Evolutionary conservation across 2,888 invertebrate species (phyloP), one percentile per base, ranked within the genome.

Genomic region (Drosophila prolongata): DNA sequence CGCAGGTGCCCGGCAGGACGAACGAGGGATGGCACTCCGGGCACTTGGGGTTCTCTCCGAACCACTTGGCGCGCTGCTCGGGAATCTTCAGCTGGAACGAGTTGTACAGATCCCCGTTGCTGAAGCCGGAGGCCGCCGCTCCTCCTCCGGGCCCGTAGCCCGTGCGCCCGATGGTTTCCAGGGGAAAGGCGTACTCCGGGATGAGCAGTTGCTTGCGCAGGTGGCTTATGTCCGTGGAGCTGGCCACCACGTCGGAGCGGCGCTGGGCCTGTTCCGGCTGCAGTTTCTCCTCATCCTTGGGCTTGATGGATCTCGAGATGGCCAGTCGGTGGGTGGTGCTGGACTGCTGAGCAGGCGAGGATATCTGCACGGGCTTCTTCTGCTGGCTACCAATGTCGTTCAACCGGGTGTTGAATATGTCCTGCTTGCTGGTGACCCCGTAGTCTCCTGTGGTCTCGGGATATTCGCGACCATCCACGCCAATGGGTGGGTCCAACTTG

Each of bases 11-110:
- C 0, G 94, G 94, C 53, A 92, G 91, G 14, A 95, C 90, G 84
- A 94, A 95, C 1, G 94, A 94, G 0, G 95, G 95, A 89, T 95
- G 94, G 82, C 95, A 95, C 75, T 95, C 94, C 0, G 95, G 94
- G 66, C 95, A 95, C 49, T 93, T 92, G 1, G 94, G 93, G 85
- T 94, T 95, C 87, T 95, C 94, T 9, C 94, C 94, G 76, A 93
- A 95, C 91, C 92, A 93, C 75, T 86, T 89, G 27, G 77, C 75
- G 27, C 86, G 80, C 91, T 93, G 58, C 89, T 93, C 79, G 89
- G 94, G 93, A 37, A 95, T 93, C 71, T 93, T 93, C 9, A 95
- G 93, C 78, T 94, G 94, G 87, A 95, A 95, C 0, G 95, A 95
- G 1, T 95, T 94, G 78, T 94, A 93, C 0, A 94, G 93, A 67